Conservation (phyloP, 2,113 vertebrate genomes). For the Dicaeum eximium region DNA sequence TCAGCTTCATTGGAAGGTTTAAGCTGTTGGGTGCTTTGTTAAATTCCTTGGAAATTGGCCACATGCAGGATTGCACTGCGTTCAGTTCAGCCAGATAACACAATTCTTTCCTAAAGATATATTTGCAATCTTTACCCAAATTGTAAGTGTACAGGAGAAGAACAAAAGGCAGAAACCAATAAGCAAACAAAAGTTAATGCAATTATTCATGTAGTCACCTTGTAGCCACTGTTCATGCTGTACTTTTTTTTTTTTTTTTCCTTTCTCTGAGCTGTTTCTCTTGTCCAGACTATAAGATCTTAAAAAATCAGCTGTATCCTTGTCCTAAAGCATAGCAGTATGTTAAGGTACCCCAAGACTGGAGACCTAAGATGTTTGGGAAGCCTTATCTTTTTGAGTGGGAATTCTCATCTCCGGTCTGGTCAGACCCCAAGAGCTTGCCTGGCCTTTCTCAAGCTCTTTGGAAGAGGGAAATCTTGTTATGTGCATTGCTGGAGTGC, state of each 20-base stretch:
- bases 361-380: background rate
- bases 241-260: background rate
- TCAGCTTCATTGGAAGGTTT: background rate
- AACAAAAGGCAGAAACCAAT: background rate
- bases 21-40: background rate
- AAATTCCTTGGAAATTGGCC: background rate
- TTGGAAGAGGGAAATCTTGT: background rate
- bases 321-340: background rate
- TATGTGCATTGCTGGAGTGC: constrained; percentile 7
- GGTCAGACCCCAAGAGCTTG: background rate
- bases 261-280: background rate
- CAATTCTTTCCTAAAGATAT: background rate
- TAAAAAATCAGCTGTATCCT: background rate
- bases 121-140: background rate
- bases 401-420: background rate
- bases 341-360: background rate
- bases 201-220: background rate
- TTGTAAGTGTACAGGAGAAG: background rate
- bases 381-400: background rate
- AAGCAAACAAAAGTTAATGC: background rate
- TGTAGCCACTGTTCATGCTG: background rate
- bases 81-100: background rate
- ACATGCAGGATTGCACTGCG: background rate
- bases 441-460: constrained; percentile 45
- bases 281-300: background rate